Percentiles rank a stretch among this genome's conserved stretches.
Conservation (phyloP, 1,140 invertebrate genomes). For the Drosophila ficusphila region DNA sequence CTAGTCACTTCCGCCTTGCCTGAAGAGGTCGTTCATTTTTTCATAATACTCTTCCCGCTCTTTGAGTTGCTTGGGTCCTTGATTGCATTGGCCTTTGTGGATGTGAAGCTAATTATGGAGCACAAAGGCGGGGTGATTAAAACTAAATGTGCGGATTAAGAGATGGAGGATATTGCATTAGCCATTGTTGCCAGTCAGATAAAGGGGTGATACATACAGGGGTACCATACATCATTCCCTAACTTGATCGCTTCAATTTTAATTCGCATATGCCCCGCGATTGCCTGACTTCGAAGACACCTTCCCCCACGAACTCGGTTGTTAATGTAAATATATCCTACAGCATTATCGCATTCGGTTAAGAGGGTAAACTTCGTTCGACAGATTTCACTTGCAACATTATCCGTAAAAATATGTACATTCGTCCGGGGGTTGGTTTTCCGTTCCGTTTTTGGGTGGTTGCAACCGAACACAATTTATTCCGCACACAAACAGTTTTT, state of each 20-base stretch:
- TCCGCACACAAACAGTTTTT: slow-evolving; percentile 43
- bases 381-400: slow-evolving; percentile 58
- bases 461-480: slow-evolving; percentile 45
- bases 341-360: slow-evolving; percentile 43
- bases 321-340: slow-evolving; percentile 41
- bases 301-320: slow-evolving; percentile 9
- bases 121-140: background rate
- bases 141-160: slow-evolving; percentile 6
- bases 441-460: slow-evolving; percentile 52
- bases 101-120: slow-evolving; percentile 16
- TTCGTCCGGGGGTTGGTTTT: slow-evolving; percentile 54
- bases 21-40: slow-evolving; percentile 33
- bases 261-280: background rate
- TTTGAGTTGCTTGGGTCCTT: slow-evolving; percentile 41
- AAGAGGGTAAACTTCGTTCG: slow-evolving; percentile 54
- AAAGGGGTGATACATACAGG: background rate
- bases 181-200: background rate
- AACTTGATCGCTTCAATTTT: too few species aligned
- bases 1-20: slow-evolving; percentile 65
- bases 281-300: slow-evolving; percentile 8
- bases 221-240: background rate
- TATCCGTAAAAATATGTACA: slow-evolving; percentile 42
- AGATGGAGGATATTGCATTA: slow-evolving; percentile 3
- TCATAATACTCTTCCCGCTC: slow-evolving; percentile 44
- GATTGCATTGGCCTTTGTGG: slow-evolving; percentile 66